Evolutionary conservation across 2,888 invertebrate species (phyloP).

Genomic region (Metallyticus violacea): DNA sequence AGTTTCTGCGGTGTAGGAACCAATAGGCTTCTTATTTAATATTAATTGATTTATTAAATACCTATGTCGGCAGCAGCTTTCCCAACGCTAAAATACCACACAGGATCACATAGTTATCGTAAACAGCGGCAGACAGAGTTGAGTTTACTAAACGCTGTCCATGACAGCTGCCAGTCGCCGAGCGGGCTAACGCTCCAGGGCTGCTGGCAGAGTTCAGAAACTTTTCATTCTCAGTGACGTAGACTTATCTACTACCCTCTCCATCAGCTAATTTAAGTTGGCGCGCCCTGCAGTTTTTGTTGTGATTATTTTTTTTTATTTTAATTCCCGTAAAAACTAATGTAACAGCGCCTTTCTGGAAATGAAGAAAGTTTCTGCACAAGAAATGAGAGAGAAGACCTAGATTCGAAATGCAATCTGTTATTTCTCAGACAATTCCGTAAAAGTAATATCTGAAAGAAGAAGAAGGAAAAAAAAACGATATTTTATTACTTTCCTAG

Average conservation of each 20-base stretch:
- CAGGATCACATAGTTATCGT: background rate
- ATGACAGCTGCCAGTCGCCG: conserved; percentile 23
- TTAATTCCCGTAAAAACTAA: background rate
- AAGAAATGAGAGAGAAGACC: background rate
- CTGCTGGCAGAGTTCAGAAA: conserved; percentile 9
- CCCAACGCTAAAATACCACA: background rate
- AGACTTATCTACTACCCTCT: background rate
- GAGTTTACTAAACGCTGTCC: background rate
- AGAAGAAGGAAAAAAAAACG: too few relatives aligned
- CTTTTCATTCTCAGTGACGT: conserved; percentile 12
- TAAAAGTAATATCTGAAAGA: too few relatives aligned
- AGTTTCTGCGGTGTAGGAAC: background rate
- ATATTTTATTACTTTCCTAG: too few relatives aligned
- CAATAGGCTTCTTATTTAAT: too few relatives aligned
- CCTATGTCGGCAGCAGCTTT: background rate
- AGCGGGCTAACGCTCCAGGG: conserved; percentile 14
- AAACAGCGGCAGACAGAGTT: background rate
- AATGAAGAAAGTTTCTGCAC: background rate
- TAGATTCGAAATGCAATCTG: background rate
- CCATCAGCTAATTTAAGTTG: background rate
- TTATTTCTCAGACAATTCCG: too few relatives aligned
- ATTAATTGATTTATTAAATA: background rate
- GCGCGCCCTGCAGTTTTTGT: background rate
- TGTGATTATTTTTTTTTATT: background rate
- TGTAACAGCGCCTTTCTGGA: background rate